These are phyloP conservation scores for Pseudomyrmex cubaensis DNA, from an alignment of 1,140 invertebrate species.

Conservation along the genomic window DNA sequence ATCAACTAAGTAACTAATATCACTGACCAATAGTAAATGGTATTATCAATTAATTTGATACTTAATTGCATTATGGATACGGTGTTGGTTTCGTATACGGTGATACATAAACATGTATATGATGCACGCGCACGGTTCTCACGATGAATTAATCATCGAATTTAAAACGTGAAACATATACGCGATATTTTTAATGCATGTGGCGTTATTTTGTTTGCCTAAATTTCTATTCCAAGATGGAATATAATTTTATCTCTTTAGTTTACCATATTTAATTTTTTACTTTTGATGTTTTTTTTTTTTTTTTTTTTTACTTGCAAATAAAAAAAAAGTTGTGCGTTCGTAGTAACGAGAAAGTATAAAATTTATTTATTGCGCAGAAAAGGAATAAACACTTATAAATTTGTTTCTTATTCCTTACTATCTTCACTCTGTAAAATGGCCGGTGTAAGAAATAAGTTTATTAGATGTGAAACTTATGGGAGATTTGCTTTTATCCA, in stretches of 20 bases:
- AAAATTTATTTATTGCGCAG: neutral
- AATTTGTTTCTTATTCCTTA: neutral
- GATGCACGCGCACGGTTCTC: neutral
- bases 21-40: neutral
- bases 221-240: too few species aligned
- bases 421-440: neutral
- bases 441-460: neutral
- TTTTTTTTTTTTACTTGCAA: neutral
- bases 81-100: neutral
- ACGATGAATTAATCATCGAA: constrained; percentile 8
- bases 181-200: neutral
- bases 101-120: neutral
- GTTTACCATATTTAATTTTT: too few species aligned
- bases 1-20: constrained; percentile 17
- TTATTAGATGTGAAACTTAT: constrained; percentile 8
- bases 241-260: too few species aligned
- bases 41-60: constrained; percentile 20
- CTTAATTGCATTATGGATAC: neutral
- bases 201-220: too few species aligned
- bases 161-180: neutral
- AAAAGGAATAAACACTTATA: neutral
- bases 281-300: too few species aligned
- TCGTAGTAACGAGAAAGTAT: neutral
- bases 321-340: neutral
- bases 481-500: neutral